Evolutionary conservation across 53 echinoderm and acorn worm species (phyloP).

Genomic region (Mesocentrotus franciscanus): DNA sequence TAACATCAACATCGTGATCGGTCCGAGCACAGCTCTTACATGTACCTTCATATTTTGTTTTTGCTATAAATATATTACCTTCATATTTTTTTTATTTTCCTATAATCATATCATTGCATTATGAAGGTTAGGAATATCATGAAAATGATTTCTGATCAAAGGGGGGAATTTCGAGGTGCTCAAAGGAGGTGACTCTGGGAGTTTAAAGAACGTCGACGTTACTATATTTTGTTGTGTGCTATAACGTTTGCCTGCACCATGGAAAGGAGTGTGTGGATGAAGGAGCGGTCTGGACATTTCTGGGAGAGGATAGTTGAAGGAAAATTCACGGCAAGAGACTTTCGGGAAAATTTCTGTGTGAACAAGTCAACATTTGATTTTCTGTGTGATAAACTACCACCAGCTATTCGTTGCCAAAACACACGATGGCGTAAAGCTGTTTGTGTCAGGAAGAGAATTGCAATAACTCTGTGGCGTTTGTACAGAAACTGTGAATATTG

Average conservation of each 20-base stretch:
- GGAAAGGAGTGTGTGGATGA: neutral
- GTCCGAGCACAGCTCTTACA: no score
- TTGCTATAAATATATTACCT: no score
- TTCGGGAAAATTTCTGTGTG: conserved; percentile 72
- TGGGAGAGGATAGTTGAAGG: conserved; percentile 3
- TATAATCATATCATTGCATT: no score
- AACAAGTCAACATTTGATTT: conserved; percentile 66
- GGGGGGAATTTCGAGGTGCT: neutral
- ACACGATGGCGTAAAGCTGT: conserved; percentile 57
- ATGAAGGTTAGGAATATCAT: no score
- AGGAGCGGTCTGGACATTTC: conserved; percentile 51
- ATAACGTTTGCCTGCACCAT: conserved; percentile 24
- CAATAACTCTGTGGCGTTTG: conserved; percentile 78
- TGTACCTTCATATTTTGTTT: no score
- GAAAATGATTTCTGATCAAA: no score
- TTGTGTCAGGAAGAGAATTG: conserved; percentile 64
- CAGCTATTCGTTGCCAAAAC: conserved; percentile 30
- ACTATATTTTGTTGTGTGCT: neutral
- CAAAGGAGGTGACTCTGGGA: neutral
- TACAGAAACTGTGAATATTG: conserved; percentile 76
- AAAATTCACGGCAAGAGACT: conserved; percentile 42
- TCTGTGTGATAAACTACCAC: conserved; percentile 57
- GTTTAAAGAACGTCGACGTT: neutral
- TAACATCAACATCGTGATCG: no score
- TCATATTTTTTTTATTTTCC: no score